Evolutionary conservation across 2,113 vertebrate species (phyloP), one percentile per base, ranked within the genome.

Genomic region (Dissostichus mawsoni): DNA sequence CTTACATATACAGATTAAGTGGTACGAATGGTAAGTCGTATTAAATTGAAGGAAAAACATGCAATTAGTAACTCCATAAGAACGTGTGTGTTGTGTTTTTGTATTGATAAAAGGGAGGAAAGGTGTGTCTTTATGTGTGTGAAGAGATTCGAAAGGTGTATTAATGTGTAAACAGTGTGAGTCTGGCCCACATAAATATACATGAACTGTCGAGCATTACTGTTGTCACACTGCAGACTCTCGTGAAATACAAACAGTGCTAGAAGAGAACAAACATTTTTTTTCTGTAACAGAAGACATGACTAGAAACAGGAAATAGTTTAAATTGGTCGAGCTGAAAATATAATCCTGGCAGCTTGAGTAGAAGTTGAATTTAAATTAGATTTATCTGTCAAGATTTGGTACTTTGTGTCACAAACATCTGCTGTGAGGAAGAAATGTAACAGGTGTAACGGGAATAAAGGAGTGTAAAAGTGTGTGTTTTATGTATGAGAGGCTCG

Each of bases 401-500:
- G 29, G 29, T 56, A 56, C n/a, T 57, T 25, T 23, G 55, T n/a
- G 55, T 25, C 23, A 57, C 23, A 13, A 4, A 12, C 6, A 12
- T 56, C 11, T 23, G 20, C 25, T 14, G 55, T 25, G 36, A 65
- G 44, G 63, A 65, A 65, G 62, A 41, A 62, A 2, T 16, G 11
- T 62, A n/a, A 3, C 41, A 20, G 11, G 11, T 13, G 5, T 7
- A 5, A 20, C 3, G 17, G 17, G 44, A 33, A 41, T 18, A 5
- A 41, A 41, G 23, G 63, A 14, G 14, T 20, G 20, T 20, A 8
- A 23, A 14, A 16, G 33, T 29, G 67, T 13, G 12, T 58, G 56
- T 57, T 11, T 58, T 41, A 20, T 72, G 56, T 50, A 59, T 52
- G 48, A 52, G 47, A 18, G 16, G 53, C 41, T 70, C 68, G 11